Base-by-base conservation (phyloP, 2,797 vertebrate species). In the Malacoctenus gilli region DNA sequence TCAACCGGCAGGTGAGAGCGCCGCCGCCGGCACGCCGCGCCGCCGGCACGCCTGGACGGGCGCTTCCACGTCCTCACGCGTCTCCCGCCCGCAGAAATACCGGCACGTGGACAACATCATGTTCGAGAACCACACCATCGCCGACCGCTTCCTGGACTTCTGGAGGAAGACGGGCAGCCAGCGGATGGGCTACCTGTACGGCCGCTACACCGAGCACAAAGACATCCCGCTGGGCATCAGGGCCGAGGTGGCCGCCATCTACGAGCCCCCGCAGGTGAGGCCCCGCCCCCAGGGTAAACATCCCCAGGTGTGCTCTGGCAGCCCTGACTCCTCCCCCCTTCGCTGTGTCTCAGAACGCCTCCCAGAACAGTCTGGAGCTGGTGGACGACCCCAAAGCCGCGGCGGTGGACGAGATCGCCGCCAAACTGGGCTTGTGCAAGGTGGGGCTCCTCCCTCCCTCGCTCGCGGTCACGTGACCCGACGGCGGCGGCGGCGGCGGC, bases 61-160 rank as follows among this genome's bases (percentile, higher is more conserved):
- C n/a, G n/a, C n/a, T n/a, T n/a, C n/a, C n/a, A n/a, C n/a, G n/a
- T n/a, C n/a, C n/a, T n/a, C n/a, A n/a, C n/a, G n/a, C n/a, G n/a
- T n/a, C n/a, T n/a, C n/a, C n/a, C n/a, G n/a, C n/a, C n/a, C 20
- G 23, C 86, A 99, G 97, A 99, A 97, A 93, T 99, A 99, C 92
- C 92, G 97, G 82, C 96, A 99, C 6, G 95, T 99, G 86, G 97
- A 99, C 91, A 99, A 98, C 80, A 98, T 99, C 83, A 99, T 99
- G 97, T 99, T 99, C 87, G 97, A 99, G 90, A 99, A 99, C 78
- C 95, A 99, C 90, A 98, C 95, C 5, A 98, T 96, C 13, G 97
- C 97, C 0, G 96, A 99, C 86, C 95, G 95, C 72, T 99, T 99
- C 88, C 91, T 99, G 48, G 96, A 99, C 92, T 99, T 95, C 85